Percentiles rank a stretch among this genome's conserved stretches.
These are phyloP conservation scores for Tapirus indicus DNA, from an alignment of 2,797 vertebrate genomes.

Conservation along the genomic window DNA sequence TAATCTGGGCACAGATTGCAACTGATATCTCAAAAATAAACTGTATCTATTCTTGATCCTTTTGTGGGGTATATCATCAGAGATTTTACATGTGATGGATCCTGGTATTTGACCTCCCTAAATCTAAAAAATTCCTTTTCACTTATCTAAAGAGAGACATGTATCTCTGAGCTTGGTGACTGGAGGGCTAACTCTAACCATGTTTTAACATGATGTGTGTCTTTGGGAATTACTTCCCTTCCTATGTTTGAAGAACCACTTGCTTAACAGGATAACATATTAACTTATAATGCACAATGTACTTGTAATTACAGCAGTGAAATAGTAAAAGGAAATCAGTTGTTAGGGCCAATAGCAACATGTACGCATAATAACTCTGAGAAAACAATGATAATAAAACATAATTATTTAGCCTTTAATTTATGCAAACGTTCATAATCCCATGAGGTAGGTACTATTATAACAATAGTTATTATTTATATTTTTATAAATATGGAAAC, in stretches of 20 bases:
- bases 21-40: background rate
- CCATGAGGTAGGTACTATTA: background rate
- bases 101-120: background rate
- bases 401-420: background rate
- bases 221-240: slow-evolving; percentile 15
- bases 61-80: background rate
- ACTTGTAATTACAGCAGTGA: background rate
- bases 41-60: background rate
- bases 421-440: background rate
- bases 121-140: background rate
- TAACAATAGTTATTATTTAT: background rate
- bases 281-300: background rate
- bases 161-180: background rate
- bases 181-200: background rate
- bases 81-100: background rate
- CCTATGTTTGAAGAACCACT: background rate
- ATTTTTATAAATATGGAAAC: background rate
- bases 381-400: background rate
- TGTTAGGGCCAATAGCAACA: background rate
- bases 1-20: background rate
- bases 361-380: background rate
- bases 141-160: background rate
- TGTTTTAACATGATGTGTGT: background rate
- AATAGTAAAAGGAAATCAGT: background rate
- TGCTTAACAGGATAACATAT: background rate